Conservation (phyloP, 2,888 invertebrate genomes). For the Tortricodes alternella region DNA sequence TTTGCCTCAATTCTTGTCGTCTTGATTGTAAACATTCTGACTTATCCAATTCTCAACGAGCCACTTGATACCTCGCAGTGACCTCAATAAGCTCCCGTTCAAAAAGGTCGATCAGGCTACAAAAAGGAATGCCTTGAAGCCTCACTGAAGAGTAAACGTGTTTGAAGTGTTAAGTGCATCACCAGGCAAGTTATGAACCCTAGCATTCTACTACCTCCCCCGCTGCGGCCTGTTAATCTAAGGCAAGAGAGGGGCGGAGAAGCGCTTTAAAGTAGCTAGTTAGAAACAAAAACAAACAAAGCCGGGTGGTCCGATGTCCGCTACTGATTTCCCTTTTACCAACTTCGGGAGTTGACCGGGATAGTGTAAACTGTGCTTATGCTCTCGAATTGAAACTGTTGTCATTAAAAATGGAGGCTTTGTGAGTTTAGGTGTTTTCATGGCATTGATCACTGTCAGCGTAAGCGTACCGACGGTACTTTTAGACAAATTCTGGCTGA, state of each 20-base stretch:
- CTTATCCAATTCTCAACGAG: background rate
- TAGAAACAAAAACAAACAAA: conserved; percentile 60
- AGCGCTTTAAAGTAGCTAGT: conserved; percentile 38
- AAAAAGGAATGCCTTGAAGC: conserved; percentile 41
- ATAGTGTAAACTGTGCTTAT: conserved; percentile 9
- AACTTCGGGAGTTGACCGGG: conserved; percentile 31
- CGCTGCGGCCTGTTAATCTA: conserved; percentile 30
- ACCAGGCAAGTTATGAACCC: conserved; percentile 43
- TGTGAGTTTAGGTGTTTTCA: background rate
- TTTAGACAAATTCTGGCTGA: too few relatives aligned
- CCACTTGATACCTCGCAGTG: background rate
- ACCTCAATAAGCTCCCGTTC: conserved; percentile 11
- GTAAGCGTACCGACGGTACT: too few relatives aligned
- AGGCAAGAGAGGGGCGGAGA: conserved; percentile 32
- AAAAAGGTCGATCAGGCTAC: conserved; percentile 12
- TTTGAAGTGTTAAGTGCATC: conserved; percentile 50
- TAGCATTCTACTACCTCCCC: conserved; percentile 42
- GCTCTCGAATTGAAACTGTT: background rate
- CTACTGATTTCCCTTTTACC: conserved; percentile 48
- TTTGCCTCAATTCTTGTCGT: background rate
- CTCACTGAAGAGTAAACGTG: conserved; percentile 44
- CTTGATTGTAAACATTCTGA: background rate
- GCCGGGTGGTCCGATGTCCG: conserved; percentile 55
- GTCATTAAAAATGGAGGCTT: background rate
- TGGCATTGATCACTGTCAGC: too few relatives aligned